Conservation (phyloP, 2,888 invertebrate species). For the Netelia inedita region DNA sequence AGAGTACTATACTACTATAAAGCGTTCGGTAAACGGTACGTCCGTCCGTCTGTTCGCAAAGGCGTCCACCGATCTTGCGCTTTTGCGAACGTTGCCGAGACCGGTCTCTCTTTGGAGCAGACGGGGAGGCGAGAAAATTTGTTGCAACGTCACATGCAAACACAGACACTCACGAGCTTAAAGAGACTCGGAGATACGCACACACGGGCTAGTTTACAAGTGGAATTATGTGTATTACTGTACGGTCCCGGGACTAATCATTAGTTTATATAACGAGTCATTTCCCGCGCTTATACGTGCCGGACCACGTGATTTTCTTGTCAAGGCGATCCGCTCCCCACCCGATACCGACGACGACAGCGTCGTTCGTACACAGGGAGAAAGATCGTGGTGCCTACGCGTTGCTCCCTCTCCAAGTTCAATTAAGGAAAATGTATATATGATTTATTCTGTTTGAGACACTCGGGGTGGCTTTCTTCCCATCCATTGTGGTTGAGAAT, state of each 20-base stretch:
- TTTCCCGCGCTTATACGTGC: conserved; percentile 78
- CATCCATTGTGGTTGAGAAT: neutral
- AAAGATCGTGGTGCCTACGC: conserved; percentile 65
- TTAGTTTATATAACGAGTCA: conserved; percentile 85
- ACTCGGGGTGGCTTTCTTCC: conserved; percentile 25
- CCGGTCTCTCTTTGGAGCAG: conserved; percentile 72
- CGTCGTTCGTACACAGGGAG: conserved; percentile 65
- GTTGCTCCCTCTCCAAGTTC: conserved; percentile 41
- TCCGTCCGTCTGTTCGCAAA: conserved; percentile 19
- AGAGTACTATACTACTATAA: conserved; percentile 31
- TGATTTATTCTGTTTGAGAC: neutral
- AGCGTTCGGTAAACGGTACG: neutral
- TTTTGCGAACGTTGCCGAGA: conserved; percentile 24
- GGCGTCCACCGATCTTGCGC: conserved; percentile 11
- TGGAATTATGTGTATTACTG: conserved; percentile 44
- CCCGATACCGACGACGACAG: conserved; percentile 70
- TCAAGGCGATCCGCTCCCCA: conserved; percentile 84
- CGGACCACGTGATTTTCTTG: conserved; percentile 82
- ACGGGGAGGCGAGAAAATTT: conserved; percentile 73
- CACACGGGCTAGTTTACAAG: neutral
- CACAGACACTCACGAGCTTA: no score
- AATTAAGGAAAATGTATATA: neutral
- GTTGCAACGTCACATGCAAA: neutral
- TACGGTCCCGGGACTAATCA: conserved; percentile 77
- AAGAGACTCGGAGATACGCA: no score